Evolutionary conservation across 1,140 invertebrate genomes (phyloP).

Genomic region (Pseudachorutes palmiensis): DNA sequence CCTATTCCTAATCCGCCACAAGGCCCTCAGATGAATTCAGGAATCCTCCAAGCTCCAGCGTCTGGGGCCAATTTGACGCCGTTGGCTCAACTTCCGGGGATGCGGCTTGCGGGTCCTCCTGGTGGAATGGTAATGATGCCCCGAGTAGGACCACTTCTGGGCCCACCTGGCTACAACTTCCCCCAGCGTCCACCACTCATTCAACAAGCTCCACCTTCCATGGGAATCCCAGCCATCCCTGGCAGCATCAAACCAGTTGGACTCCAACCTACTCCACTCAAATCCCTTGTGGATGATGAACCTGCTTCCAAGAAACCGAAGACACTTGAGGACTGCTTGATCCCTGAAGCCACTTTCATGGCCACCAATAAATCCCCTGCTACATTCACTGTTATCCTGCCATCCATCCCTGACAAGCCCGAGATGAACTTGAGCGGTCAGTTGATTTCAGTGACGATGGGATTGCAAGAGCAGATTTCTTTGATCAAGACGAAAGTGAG

Average conservation of each 20-base stretch:
- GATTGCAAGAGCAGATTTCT: constrained; percentile 69
- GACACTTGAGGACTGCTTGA: constrained; percentile 76
- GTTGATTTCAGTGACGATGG: constrained; percentile 65
- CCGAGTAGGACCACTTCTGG: constrained; percentile 27
- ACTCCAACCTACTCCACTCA: constrained; percentile 16
- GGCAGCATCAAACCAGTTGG: constrained; percentile 5
- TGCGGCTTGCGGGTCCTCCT: constrained; percentile 29
- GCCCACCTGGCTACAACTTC: constrained; percentile 23
- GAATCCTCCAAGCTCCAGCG: constrained; percentile 32
- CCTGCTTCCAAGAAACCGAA: constrained; percentile 78
- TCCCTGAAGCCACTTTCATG: constrained; percentile 78
- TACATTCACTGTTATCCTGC: constrained; percentile 68
- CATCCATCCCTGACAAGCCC: constrained; percentile 71
- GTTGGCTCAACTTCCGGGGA: constrained; percentile 40
- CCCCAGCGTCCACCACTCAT: constrained; percentile 33
- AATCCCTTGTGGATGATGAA: constrained; percentile 53
- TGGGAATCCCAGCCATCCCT: neutral
- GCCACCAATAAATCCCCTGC: constrained; percentile 60
- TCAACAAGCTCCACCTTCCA: constrained; percentile 31
- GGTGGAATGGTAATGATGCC: constrained; percentile 26
- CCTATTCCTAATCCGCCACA: constrained; percentile 50
- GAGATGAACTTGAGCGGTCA: constrained; percentile 98
- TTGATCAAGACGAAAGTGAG: constrained; percentile 83
- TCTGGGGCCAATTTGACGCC: constrained; percentile 21
- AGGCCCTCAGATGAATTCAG: constrained; percentile 40